Base-by-base conservation (phyloP, 2,113 vertebrate species). In the Orthonyx spaldingii region DNA sequence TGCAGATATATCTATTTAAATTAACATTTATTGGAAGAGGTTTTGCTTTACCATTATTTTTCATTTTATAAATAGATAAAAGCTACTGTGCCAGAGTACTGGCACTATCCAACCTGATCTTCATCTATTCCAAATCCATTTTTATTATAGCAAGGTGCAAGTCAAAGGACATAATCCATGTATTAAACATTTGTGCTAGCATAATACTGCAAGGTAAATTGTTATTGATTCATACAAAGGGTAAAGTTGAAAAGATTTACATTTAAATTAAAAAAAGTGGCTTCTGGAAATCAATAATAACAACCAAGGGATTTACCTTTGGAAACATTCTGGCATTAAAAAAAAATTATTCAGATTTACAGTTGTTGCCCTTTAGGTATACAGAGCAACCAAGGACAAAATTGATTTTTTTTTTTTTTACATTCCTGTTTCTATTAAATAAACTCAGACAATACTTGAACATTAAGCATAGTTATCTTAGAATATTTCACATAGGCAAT, bases 231-330 rank as follows among this genome's bases (percentile, higher is more conserved):
- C 80, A 77, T 81, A 91, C 66, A 89, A 94, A 96, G 74, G 85
- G 33, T 89, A 66, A 96, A 68, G 83, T 81, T 87, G 42, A 93
- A 66, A 91, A 94, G 20, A 90, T 97, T 98, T 97, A 53, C 80
- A 96, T 95, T 97, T 96, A 96, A 91, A 97, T 97, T 94, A 55
- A 80, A 97, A 96, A 96, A 95, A 6, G 24, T 57, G 32, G 39
- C 39, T 93, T 28, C 77, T 94, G 53, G 50, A 97, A 97, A 94
- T 96, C 90, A 92, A 82, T 97, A 89, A 84, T 92, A 96, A 93
- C 89, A 94, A 96, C 88, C 46, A 97, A 97, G 69, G 32, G 84
- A 90, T 96, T 95, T 97, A 91, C 10, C 84, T 96, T 95, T 79
- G 57, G 79, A 96, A 97, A 91, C 60, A 88, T 78, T 39, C 64